These are phyloP conservation scores for Melanotaenia nigrans DNA, from an alignment of 2,797 vertebrate species.

Conservation along the genomic window DNA sequence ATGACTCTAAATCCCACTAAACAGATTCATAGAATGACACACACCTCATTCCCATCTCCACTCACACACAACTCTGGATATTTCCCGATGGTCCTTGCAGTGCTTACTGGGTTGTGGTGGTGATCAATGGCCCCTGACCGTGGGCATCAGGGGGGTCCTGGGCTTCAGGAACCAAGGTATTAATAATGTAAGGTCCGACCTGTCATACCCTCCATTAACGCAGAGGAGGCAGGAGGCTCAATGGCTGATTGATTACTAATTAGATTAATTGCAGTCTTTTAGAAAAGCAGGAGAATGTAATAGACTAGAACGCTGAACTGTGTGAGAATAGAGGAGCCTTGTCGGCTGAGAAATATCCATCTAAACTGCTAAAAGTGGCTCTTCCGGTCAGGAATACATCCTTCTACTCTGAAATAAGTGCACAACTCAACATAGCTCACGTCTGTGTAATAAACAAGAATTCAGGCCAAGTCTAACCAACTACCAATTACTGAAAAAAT, in stretches of 20 bases:
- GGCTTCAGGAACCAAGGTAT: conserved; percentile 81
- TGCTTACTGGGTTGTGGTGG: conserved; percentile 63
- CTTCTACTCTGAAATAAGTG: conserved; percentile 18
- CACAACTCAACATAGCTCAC: conserved; percentile 1
- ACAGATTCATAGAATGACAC: conserved; percentile 30
- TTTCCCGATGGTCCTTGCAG: conserved; percentile 57
- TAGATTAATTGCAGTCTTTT: conserved; percentile 83
- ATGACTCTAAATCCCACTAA: conserved; percentile 20
- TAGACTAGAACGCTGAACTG: conserved; percentile 49
- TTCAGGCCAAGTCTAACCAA: conserved; percentile 40
- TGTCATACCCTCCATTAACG: conserved; percentile 84
- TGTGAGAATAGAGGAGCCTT: conserved; percentile 21
- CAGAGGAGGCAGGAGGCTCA: conserved; percentile 64
- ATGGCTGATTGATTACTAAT: conserved; percentile 85
- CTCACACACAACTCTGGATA: conserved; percentile 34
- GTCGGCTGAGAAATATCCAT: conserved; percentile 33
- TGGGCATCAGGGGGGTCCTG: conserved; percentile 33
- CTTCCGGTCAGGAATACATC: conserved; percentile 25
- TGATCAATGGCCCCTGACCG: conserved; percentile 82
- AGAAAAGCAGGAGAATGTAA: conserved; percentile 65
- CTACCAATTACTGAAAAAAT: conserved; percentile 25
- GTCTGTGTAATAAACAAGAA: conserved; percentile 43
- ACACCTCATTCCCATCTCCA: conserved; percentile 13
- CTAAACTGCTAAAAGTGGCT: neutral
- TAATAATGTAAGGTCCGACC: conserved; percentile 83